Evolutionary conservation across 37 sponge, comb jelly and placozoan species (phyloP).

Genomic region (Eunapius fragilis): DNA sequence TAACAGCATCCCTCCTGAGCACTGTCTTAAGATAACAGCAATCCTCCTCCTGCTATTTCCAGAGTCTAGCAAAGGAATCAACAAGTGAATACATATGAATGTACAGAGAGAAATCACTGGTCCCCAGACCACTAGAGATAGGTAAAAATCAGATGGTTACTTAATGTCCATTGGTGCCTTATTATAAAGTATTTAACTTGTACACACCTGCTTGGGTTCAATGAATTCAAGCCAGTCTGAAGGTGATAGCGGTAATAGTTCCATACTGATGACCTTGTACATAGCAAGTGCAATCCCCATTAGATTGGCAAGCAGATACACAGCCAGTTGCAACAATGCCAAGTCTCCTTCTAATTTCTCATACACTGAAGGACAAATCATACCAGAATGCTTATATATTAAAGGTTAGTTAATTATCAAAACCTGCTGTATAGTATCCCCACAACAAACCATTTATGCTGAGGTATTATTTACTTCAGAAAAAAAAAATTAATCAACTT

Average conservation of each 20-base stretch:
- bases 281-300: conserved; percentile 79
- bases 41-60: conserved; percentile 23
- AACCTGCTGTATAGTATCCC: no score
- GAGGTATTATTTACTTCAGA: no score
- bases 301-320: conserved; percentile 87
- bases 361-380: conserved; percentile 51
- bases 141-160: no score
- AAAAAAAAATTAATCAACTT: no score
- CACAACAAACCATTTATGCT: no score
- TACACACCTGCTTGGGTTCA: conserved; percentile 51
- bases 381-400: neutral
- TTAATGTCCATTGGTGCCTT: no score
- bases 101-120: no score
- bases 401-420: neutral
- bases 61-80: neutral
- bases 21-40: neutral
- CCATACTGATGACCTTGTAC: conserved; percentile 94
- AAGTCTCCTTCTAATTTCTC: conserved; percentile 86
- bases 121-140: no score
- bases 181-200: no score
- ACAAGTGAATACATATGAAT: neutral
- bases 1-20: conserved; percentile 1
- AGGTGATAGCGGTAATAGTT: conserved; percentile 88
- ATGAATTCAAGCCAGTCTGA: conserved; percentile 99
- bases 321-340: conserved; percentile 81